phyloP scores from a whole-genome alignment of 2,797 vertebrate species.

The Nasua narica region DNA sequence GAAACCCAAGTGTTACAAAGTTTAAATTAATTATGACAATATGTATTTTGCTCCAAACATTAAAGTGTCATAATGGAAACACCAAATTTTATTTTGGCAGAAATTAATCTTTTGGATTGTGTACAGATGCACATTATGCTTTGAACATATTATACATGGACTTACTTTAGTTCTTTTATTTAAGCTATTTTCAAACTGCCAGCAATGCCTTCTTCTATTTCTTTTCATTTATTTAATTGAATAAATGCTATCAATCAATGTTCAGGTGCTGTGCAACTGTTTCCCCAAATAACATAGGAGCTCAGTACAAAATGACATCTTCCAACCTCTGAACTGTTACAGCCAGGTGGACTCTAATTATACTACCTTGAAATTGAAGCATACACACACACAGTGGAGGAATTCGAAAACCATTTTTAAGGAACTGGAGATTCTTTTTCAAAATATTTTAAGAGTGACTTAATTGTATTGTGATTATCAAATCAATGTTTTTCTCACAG shows the following conservation, averaged over 20 bases:
- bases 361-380: not conserved
- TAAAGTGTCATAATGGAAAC: not conserved
- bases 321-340: not conserved
- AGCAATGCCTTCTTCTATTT: not conserved
- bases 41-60: not conserved
- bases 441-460: not conserved
- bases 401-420: not conserved
- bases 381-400: not conserved
- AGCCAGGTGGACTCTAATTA: not conserved
- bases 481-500: constrained; percentile 8
- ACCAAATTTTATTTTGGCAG: constrained; percentile 11
- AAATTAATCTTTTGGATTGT: constrained; percentile 14
- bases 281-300: not conserved
- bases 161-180: not conserved
- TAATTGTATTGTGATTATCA: not conserved
- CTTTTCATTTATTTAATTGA: constrained; percentile 40
- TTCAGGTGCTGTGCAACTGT: not conserved
- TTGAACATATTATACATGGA: not conserved
- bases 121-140: not conserved
- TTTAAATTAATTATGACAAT: constrained; percentile 41
- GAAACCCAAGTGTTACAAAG: not conserved
- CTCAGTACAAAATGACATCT: not conserved
- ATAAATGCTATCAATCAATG: not conserved
- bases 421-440: not conserved
- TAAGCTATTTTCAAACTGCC: not conserved